phyloP scores from a whole-genome alignment of 2,888 invertebrate genomes.

The Agrochola lota region DNA sequence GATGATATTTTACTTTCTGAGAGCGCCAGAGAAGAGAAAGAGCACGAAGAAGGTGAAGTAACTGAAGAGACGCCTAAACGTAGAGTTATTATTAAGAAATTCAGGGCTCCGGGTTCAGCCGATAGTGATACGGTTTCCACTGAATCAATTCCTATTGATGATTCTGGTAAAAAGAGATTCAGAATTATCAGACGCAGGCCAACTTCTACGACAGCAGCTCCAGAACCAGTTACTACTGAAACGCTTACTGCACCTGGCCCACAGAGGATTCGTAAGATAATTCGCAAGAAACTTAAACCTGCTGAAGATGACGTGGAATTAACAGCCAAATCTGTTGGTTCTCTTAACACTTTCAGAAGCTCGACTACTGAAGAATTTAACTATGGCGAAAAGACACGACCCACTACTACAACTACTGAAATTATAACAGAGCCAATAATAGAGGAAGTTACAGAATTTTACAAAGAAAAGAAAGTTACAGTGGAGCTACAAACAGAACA shows the following conservation, averaged over 20 bases:
- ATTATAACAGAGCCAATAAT: constrained; percentile 65
- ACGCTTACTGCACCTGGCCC: constrained; percentile 57
- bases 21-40: constrained; percentile 87
- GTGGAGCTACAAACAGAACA: constrained; percentile 30
- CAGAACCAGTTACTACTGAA: constrained; percentile 69
- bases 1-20: constrained; percentile 88
- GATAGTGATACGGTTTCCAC: constrained; percentile 71
- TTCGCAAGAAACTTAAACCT: constrained; percentile 83
- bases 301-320: constrained; percentile 76
- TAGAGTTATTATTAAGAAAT: constrained; percentile 78
- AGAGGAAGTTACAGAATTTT: constrained; percentile 67
- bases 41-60: constrained; percentile 79
- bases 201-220: constrained; percentile 71
- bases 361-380: constrained; percentile 75
- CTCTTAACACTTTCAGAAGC: constrained; percentile 69
- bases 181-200: constrained; percentile 84
- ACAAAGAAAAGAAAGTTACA: constrained; percentile 57
- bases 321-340: constrained; percentile 74
- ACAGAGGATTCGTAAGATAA: constrained; percentile 82
- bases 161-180: constrained; percentile 81
- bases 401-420: constrained; percentile 66
- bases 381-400: constrained; percentile 82
- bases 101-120: constrained; percentile 71
- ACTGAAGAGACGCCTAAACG: constrained; percentile 72
- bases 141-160: constrained; percentile 77